phyloP scores from a whole-genome alignment of 1,140 invertebrate genomes.

The Solen grandis region DNA sequence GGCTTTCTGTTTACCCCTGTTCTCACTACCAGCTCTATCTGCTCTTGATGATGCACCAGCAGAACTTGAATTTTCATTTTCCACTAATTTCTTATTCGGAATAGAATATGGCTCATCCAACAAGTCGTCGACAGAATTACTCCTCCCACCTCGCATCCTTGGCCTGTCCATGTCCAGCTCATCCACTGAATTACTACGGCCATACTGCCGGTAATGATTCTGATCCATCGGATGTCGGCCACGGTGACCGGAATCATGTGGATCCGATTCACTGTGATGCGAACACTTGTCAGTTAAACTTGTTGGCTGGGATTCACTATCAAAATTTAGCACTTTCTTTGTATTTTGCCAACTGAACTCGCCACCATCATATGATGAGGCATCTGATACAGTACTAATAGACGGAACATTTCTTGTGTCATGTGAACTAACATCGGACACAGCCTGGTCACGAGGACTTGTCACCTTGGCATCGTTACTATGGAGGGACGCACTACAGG shows the following conservation, averaged over 20 bases:
- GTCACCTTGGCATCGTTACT: conserved; percentile 57
- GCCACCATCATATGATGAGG: conserved; percentile 61
- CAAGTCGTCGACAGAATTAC: conserved; percentile 51
- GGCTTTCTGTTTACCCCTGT: not conserved
- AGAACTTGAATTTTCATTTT: no score
- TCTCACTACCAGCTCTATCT: not conserved
- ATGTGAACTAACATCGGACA: conserved; percentile 53
- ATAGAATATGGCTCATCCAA: no score
- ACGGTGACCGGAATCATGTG: conserved; percentile 21
- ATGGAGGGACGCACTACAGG: conserved; percentile 64
- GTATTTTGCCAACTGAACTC: conserved; percentile 73
- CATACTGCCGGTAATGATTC: conserved; percentile 44
- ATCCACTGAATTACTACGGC: conserved; percentile 61
- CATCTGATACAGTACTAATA: conserved; percentile 53
- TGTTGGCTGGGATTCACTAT: conserved; percentile 56
- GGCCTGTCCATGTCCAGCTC: conserved; percentile 43
- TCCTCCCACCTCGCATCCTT: conserved; percentile 13
- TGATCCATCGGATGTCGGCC: not conserved
- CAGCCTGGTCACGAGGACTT: conserved; percentile 48
- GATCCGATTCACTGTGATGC: conserved; percentile 11
- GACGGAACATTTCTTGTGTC: conserved; percentile 32
- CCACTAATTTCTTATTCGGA: no score
- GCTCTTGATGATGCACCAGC: no score
- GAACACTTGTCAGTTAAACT: conserved; percentile 59
- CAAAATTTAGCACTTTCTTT: conserved; percentile 70